Percentiles rank a stretch among this genome's conserved stretches.
Conservation (phyloP, 2,113 vertebrate species). For the Pteropus alecto region DNA sequence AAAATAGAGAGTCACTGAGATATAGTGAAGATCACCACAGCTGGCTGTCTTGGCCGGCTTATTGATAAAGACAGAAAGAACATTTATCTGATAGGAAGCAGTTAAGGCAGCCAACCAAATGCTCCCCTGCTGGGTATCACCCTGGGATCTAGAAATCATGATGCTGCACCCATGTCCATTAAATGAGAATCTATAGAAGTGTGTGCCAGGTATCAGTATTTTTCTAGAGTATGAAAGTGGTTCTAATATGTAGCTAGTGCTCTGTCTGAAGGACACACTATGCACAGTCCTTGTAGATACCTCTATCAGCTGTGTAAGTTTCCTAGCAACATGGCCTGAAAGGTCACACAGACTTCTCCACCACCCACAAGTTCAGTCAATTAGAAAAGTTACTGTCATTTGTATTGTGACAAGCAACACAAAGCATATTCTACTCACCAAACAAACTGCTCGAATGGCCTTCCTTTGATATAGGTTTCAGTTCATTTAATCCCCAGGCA, state of each 20-base stretch:
- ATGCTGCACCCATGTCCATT: background rate
- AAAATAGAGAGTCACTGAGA: background rate
- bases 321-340: background rate
- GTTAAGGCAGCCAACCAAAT: background rate
- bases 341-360: background rate
- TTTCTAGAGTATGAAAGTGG: background rate
- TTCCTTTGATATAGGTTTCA: slow-evolving; percentile 95
- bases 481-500: slow-evolving; percentile 98
- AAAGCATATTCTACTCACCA: slow-evolving; percentile 89
- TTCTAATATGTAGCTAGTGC: background rate
- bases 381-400: slow-evolving; percentile 39
- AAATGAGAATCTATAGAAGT: background rate
- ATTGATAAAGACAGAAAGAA: background rate
- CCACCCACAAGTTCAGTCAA: background rate
- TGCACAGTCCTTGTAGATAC: background rate
- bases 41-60: background rate
- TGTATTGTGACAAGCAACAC: background rate
- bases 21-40: background rate
- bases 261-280: background rate
- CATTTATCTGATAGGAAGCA: background rate
- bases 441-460: slow-evolving; percentile 99
- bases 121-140: background rate
- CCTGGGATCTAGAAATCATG: background rate
- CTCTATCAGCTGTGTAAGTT: background rate
- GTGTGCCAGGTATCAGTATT: background rate